Evolutionary conservation across 2,797 vertebrate genomes (phyloP).

Genomic region (Karalla daura): DNA sequence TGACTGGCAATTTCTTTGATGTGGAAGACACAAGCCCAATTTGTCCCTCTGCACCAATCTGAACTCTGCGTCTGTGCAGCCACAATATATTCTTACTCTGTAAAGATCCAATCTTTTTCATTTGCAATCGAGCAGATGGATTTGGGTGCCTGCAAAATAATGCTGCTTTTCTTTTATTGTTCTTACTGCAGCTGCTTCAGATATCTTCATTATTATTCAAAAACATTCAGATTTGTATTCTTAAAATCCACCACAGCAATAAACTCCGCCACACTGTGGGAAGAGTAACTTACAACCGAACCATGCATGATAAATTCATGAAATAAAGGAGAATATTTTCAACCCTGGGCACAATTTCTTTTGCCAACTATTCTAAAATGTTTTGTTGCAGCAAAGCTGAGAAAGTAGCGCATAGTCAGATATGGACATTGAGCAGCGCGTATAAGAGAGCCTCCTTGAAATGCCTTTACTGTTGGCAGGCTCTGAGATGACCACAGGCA

Average conservation of each 20-base stretch:
- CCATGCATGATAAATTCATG: not conserved
- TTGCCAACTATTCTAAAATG: not conserved
- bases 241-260: not conserved
- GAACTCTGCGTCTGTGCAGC: constrained; percentile 17
- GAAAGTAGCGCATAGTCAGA: constrained; percentile 3
- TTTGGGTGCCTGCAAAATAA: constrained; percentile 2
- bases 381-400: constrained; percentile 13
- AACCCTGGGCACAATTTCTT: not conserved
- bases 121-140: not conserved
- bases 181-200: not conserved
- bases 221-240: constrained; percentile 5
- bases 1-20: constrained; percentile 16
- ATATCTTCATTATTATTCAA: not conserved
- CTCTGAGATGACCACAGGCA: constrained; percentile 55
- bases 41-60: constrained; percentile 1
- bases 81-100: not conserved
- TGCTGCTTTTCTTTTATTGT: not conserved
- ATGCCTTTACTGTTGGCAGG: constrained; percentile 50
- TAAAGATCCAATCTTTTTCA: constrained; percentile 20
- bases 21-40: constrained; percentile 23
- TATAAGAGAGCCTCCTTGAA: constrained; percentile 44
- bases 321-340: constrained; percentile 1
- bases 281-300: not conserved
- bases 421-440: constrained; percentile 12
- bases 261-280: not conserved